Percentiles rank a stretch among this genome's conserved stretches.
Conservation (phyloP, 2,113 vertebrate species). For the Tachuris rubrigastra region DNA sequence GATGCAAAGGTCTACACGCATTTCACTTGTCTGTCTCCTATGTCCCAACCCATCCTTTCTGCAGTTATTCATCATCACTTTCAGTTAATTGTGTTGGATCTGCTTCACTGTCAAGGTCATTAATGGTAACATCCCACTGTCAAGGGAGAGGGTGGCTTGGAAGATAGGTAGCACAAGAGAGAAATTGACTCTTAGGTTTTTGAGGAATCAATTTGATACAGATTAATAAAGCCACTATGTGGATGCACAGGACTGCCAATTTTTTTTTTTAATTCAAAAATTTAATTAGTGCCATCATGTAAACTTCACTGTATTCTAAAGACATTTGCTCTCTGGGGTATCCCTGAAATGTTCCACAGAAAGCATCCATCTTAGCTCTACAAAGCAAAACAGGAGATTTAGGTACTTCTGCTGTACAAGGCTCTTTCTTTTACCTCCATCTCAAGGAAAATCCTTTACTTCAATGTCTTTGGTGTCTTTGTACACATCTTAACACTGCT, state of each 20-base stretch:
- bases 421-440: not conserved
- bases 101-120: slow-evolving; percentile 35
- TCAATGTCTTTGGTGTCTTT: not conserved
- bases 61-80: slow-evolving; percentile 29
- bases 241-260: not conserved
- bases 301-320: not conserved
- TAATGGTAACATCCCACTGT: not conserved
- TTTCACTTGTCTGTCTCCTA: slow-evolving; percentile 19
- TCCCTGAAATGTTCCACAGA: not conserved
- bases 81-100: slow-evolving; percentile 19
- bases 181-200: not conserved
- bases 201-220: not conserved
- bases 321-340: not conserved
- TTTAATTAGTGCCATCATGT: not conserved
- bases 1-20: not conserved
- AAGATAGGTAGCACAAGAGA: not conserved
- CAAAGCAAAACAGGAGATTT: not conserved
- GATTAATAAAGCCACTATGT: not conserved
- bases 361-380: not conserved
- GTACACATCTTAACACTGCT: not conserved
- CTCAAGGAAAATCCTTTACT: not conserved
- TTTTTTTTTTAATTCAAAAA: not conserved
- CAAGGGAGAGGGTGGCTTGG: not conserved
- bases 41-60: slow-evolving; percentile 14
- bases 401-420: not conserved